Evolutionary conservation across 2,888 invertebrate species (phyloP), one percentile per base, ranked within the genome.

Genomic region (Apamea sordens): DNA sequence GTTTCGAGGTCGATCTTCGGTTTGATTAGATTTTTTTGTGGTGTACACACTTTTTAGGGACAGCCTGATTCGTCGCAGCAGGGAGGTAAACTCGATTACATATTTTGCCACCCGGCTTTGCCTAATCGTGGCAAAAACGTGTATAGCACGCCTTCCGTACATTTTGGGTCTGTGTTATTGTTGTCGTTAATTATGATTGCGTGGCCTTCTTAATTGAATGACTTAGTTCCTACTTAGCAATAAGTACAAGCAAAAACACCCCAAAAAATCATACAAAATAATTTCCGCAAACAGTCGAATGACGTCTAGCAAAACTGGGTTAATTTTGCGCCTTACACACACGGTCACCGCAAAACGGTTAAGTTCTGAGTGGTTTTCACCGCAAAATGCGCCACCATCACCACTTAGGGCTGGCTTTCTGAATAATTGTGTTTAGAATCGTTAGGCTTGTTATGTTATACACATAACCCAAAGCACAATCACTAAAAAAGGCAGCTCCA

Each of bases 211-310:
- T 18, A 68, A 69, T 61, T 44, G 53, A 79, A 44, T 64, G 24
- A 70, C 18, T 61, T 21, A 32, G 61, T 56, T 80, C 36, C n/a
- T 84, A 24, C 18, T 53, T 28, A 63, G 47, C 15, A 53, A 73
- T 36, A 70, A n/a, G 10, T 15, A 21, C 18, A 2, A 44, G 50
- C 1, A 44, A 67, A 63, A 79, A 68, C 13, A 24, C 2, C 2
- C 3, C 6, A 32, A 21, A 79, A 50, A 28, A 11, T 15, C 0
- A 32, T 44, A 28, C 28, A 32, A 36, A 53, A 78, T 18, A 13
- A 78, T 53, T 65, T 78, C 15, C 47, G 47, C 5, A 36, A 65
- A 59, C 50, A 32, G 59, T 44, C 53, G 11, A 18, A 61, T 36
- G 18, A 13, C 10, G 36, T 47, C 13, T 10, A 77, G n/a, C n/a